Conservation (phyloP, 2,888 invertebrate genomes). For the Calameuta filiformis region DNA sequence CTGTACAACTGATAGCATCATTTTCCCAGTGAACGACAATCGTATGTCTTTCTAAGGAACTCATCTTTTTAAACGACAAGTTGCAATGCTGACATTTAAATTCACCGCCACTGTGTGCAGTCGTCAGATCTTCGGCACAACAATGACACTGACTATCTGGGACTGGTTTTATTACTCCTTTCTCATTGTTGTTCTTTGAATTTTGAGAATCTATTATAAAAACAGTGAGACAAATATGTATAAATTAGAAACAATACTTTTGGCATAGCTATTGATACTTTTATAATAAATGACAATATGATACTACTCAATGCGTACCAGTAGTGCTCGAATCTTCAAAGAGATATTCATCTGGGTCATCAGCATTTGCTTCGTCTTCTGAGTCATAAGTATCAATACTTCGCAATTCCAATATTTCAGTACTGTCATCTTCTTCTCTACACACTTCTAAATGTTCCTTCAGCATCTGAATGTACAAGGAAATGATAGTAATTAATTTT, state of each 20-base stretch:
- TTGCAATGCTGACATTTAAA: constrained; percentile 73
- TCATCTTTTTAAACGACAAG: constrained; percentile 78
- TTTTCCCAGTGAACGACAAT: constrained; percentile 77
- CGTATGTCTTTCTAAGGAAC: constrained; percentile 75
- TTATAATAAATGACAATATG: not conserved
- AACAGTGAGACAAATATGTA: not conserved
- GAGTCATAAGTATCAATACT: constrained; percentile 51
- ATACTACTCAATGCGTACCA: not conserved
- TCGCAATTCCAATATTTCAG: constrained; percentile 50
- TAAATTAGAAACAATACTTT: not conserved
- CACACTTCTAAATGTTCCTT: constrained; percentile 60
- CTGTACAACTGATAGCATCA: constrained; percentile 72
- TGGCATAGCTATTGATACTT: not conserved
- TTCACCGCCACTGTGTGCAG: constrained; percentile 71
- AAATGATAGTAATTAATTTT: not conserved
- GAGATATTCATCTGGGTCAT: constrained; percentile 27
- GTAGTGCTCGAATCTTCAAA: constrained; percentile 12
- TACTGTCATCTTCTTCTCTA: constrained; percentile 59
- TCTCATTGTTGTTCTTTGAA: constrained; percentile 42
- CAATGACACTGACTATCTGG: constrained; percentile 68
- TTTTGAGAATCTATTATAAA: constrained; percentile 29
- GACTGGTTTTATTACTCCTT: constrained; percentile 55
- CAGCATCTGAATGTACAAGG: constrained; percentile 41
- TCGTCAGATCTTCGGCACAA: constrained; percentile 71
- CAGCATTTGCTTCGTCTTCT: constrained; percentile 47